Base-by-base conservation (phyloP, 1,140 invertebrate species). In the Hylaeus anthracinus region DNA sequence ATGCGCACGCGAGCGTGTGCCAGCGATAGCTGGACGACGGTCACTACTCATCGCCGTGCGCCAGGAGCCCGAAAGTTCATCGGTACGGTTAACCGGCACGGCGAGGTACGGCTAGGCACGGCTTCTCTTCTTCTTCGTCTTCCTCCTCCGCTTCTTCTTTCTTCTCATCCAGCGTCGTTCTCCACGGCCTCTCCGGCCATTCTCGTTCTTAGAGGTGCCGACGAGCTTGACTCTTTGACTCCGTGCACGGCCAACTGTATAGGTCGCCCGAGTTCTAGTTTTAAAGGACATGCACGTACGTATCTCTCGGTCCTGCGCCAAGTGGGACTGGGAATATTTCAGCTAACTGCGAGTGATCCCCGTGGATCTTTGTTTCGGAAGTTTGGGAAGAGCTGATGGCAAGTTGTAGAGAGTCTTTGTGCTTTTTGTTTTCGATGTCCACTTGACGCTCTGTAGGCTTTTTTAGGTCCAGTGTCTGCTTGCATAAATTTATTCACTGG, bases 11-110 rank as follows among this genome's bases (percentile, higher is more conserved):
- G 41, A 41, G 75, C 37, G 15, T 70, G 15, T 45, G 72, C 26
- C 26, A 64, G 65, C 72, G 78, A 73, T 71, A 60, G 80, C 71
- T 78, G 85, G 85, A 86, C 84, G 85, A 56, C 84, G 85, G 85
- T 86, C 85, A 86, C 85, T 86, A 83, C 61, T 86, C 84, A 86
- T 86, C 81, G 80, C 76, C 55, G 65, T 64, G 51, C 73, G 75
- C 84, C 81, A 43, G 86, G 81, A 86, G 84, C 86, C 26, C 86
- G 85, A 87, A 87, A 87, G 86, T 87, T 87, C 86, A 84, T 86
- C 86, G 86, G 82, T 86, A 87, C 86, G 85, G 86, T 87, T 87
- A 87, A 81, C 79, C 73, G 84, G 77, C 84, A 86, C 77, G 45
- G 77, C 77, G 56, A 73, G 67, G 79, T 56, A 75, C 78, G 74